Base-by-base conservation (phyloP, 1,140 invertebrate genomes). In the Eulimnadia texana region DNA sequence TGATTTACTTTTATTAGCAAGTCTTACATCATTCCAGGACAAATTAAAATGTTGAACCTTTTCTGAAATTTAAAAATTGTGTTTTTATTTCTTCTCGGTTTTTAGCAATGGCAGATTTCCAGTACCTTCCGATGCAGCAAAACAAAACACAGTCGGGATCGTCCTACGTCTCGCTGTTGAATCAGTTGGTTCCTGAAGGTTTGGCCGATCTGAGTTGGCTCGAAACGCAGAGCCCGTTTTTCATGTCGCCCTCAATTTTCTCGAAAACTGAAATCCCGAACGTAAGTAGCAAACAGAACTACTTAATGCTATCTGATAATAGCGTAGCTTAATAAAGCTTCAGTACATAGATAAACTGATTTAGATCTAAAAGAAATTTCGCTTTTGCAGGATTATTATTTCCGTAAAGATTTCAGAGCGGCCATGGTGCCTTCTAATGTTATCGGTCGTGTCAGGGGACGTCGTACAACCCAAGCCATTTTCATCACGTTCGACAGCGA, bases 81-180 rank as follows among this genome's bases (percentile, higher is more conserved):
- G 33, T 42, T 42, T 16, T 19, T 61, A 9, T 19, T 66, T 22
- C 64, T 62, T 16, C 64, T 47, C 70, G 28, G 25, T 62, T 81
- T 75, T 65, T 67, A 90, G 89, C 79, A 68, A 73, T 94, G 62
- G 85, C 82, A 72, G 93, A 97, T 73, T 95, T 91, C 72, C 92
- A 95, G 75, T 95, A 85, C 72, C 71, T 95, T 50, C 90, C 93
- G 23, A 77, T 91, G 64, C 70, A 73, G 50, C 69, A 72, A 59
- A 70, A 70, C 60, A 67, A 72, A 28, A 65, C 57, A 25, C 27
- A 16, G 61, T 62, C 72, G 67, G 67, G 71, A 64, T 65, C 72
- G 64, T 66, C 22, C 19, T 9, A 75, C 49, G 75, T 85, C 23
- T 74, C 79, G 50, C 74, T 92, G 50, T 72, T 85, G 65, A 84